Base-by-base conservation (phyloP, 2,888 invertebrate species). In the Trisateles emortualis region DNA sequence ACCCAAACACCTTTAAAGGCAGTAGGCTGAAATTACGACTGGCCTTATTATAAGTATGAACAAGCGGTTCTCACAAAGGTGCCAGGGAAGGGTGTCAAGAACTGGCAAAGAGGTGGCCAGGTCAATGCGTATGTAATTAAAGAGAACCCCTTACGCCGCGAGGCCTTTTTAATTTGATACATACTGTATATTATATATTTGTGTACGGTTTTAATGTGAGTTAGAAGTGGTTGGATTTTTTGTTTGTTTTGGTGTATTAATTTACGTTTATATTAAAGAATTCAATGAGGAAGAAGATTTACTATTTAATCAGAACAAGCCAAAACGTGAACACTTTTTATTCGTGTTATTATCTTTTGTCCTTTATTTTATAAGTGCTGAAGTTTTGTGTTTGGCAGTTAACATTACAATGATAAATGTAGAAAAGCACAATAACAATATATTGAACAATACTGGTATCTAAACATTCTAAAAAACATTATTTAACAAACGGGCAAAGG, bases 111-210 rank as follows among this genome's bases (percentile, higher is more conserved):
- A 53, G 52, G 33, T 44, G 47, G 62, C 40, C 38, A 52, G 64
- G 66, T 72, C 71, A 69, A 57, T 64, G 71, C 68, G 69, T 66
- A 47, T 59, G 57, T 70, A 72, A 70, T 70, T 72, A 70, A 57
- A 58, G 57, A 30, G 46, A 42, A 32, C 41, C 50, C 52, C 32
- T 30, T 29, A 30, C 36, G 14, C 36, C 36, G 22, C 29, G 22
- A 30, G 38, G 38, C 29, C 45, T 67, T 69, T 68, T 66, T 59
- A 70, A 70, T 68, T 55, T 67, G 67, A 59, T 59, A 63, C 59
- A 45, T 16, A 8, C 32, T 44, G 41, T 35, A 52, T 41, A 40
- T 35, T 36, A 6, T 45, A 45, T 33, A 48, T 9, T 40, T 42
- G 35, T 30, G 38, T 38, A 33, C 14, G 13, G 1, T 36, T 17